A percentile compares a stretch with the other conserved stretches of the same genome.
phyloP scores from a whole-genome alignment of 2,797 vertebrate genomes.

The Dallia pectoralis region DNA sequence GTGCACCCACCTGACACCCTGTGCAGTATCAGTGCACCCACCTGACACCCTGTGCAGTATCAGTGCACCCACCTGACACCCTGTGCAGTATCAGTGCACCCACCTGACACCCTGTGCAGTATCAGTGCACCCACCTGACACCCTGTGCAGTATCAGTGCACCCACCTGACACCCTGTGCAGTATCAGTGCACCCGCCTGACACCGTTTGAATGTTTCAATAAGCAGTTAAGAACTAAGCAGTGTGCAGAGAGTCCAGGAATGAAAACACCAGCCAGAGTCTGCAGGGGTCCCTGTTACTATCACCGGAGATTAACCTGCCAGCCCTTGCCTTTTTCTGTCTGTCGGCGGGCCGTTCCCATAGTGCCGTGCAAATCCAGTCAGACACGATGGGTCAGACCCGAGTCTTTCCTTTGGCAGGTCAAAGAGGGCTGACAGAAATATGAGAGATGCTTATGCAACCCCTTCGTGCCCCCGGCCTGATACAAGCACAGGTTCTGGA shows the following conservation, averaged over 20 bases:
- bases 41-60: not conserved
- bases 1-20: not conserved
- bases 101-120: not conserved
- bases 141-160: not conserved
- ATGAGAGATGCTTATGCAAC: slow-evolving; percentile 67
- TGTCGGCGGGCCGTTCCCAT: slow-evolving; percentile 45
- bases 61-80: not conserved
- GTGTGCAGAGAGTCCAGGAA: slow-evolving; percentile 49
- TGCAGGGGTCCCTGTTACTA: slow-evolving; percentile 66
- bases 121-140: not conserved
- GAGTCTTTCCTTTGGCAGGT: slow-evolving; percentile 42
- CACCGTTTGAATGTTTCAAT: not conserved
- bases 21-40: too few species aligned
- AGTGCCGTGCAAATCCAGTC: slow-evolving; percentile 43
- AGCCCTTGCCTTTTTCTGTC: slow-evolving; percentile 50
- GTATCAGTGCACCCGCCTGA: not conserved
- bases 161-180: not conserved
- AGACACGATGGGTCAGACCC: slow-evolving; percentile 6
- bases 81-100: too few species aligned
- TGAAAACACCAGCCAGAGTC: slow-evolving; percentile 73
- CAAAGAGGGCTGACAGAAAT: slow-evolving; percentile 71
- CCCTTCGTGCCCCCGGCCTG: slow-evolving; percentile 47
- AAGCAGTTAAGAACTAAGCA: slow-evolving; percentile 44
- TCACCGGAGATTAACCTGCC: slow-evolving; percentile 62
- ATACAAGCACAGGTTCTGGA: slow-evolving; percentile 51